These are phyloP conservation scores for Orius laevigatus DNA, from an alignment of 1,140 invertebrate genomes.

Conservation along the genomic window DNA sequence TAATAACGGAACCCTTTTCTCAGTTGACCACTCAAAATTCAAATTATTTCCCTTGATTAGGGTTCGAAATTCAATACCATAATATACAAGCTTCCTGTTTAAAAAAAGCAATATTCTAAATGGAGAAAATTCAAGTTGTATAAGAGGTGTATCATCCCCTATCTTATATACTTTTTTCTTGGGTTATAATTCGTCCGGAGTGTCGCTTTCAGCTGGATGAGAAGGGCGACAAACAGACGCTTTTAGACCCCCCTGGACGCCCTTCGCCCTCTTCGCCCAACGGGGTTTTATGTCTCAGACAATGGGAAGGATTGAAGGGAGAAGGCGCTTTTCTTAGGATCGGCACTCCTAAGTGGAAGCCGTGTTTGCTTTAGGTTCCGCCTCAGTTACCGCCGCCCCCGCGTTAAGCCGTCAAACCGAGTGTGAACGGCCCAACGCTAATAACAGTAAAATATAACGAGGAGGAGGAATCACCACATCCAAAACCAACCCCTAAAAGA, in stretches of 20 bases:
- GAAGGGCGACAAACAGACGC: slow-evolving; percentile 11
- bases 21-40: too few species aligned
- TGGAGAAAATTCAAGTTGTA: too few species aligned
- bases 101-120: too few species aligned
- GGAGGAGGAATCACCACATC: not conserved
- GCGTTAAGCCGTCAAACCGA: slow-evolving; percentile 9
- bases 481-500: too few species aligned
- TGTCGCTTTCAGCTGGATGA: slow-evolving; percentile 11
- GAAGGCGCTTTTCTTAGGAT: not conserved
- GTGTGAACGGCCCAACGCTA: slow-evolving; percentile 9
- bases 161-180: too few species aligned
- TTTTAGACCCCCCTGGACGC: slow-evolving; percentile 2
- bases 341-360: slow-evolving; percentile 1
- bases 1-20: too few species aligned
- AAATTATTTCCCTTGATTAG: too few species aligned
- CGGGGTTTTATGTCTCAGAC: not conserved
- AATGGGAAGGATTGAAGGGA: not conserved
- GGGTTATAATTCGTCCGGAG: slow-evolving; percentile 9
- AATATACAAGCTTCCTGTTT: too few species aligned
- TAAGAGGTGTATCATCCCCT: too few species aligned
- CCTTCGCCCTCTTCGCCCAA: not conserved
- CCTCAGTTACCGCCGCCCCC: not conserved
- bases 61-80: too few species aligned
- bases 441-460: slow-evolving; percentile 13
- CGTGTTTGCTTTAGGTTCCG: slow-evolving; percentile 9